Percentiles rank a stretch among this genome's conserved stretches.
Conservation (phyloP, 2,888 invertebrate genomes). For the Pristionchus fissidentatus region DNA sequence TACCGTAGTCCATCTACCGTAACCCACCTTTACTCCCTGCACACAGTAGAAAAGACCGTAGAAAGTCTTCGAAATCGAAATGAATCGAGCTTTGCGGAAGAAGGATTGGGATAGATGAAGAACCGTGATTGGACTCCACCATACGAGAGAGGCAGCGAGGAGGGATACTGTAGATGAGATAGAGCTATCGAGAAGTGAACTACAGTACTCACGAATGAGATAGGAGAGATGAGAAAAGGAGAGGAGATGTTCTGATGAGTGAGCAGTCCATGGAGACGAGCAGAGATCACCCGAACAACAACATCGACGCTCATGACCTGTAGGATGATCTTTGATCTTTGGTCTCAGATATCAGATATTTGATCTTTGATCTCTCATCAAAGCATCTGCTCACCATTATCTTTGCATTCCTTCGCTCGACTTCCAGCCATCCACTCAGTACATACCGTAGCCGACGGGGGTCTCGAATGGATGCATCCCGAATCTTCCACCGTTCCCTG, state of each 20-base stretch:
- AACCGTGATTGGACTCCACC: slow-evolving; percentile 29
- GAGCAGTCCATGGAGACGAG: not conserved
- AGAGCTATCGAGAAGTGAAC: not conserved
- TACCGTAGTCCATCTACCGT: not conserved
- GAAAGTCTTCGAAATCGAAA: not conserved
- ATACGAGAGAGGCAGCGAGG: not conserved
- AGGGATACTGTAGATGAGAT: slow-evolving; percentile 12
- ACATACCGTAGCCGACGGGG: not conserved
- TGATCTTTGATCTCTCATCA: not conserved
- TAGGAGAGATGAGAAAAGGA: slow-evolving; percentile 1
- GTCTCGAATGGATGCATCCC: not conserved
- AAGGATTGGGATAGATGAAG: not conserved
- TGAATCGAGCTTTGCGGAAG: not conserved
- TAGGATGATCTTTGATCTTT: slow-evolving; percentile 3
- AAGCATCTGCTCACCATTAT: slow-evolving; percentile 14
- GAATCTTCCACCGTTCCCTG: not conserved
- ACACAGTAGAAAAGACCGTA: not conserved
- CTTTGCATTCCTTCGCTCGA: not conserved
- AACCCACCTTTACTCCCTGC: not conserved
- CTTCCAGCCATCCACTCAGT: not conserved
- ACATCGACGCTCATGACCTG: not conserved
- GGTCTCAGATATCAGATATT: too few relatives aligned
- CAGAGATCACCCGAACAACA: slow-evolving; percentile 5
- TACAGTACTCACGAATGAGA: slow-evolving; percentile 6
- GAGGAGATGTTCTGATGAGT: not conserved